Base-by-base conservation (phyloP, 1,140 invertebrate species). In the Drosophila nannoptera region DNA sequence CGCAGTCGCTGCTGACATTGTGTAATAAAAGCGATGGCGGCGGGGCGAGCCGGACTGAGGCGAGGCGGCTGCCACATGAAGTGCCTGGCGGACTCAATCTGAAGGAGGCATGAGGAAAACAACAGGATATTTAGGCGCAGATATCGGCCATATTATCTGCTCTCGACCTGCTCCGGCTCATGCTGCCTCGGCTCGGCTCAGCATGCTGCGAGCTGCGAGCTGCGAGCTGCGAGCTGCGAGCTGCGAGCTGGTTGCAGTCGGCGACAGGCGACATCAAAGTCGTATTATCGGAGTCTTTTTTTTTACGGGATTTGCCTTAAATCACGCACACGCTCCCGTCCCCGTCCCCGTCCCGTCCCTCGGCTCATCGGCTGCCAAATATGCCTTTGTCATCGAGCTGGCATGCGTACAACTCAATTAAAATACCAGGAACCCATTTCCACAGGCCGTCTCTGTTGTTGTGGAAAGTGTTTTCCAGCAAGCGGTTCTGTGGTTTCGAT, bases 261-360 rank as follows among this genome's bases (percentile, higher is more conserved):
- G 49, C 58, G 61, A 69, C 76, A 55, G 58, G 52, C 76, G 73
- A 48, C 66, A 62, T 84, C 80, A 83, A 83, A 83, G 80, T 80
- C 80, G 76, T 22, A 83, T 84, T 84, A 83, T 76, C 80, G 78
- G 80, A 80, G 80, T 84, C 80, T 84, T 83, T 29, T 75, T 43
- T 16, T 22, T 22, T 22, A 22, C 40, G 40, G 80, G 80, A 83
- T 83, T 83, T 83, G 73, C 69, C 72, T 80, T 84, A 84, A 84
- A 84, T 83, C 80, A 83, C 80, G 80, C 80, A 83, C 80, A 50
- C 36, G 45, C 43, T 55, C 35, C 62, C 49, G 32, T 42, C 22
- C 22, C 22, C 3, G 22, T 22, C 22, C 22, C 22, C 3, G 22
- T 53, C 35, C 62, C 49, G 32, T 42, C 46, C 46, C 0, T 14